A percentile compares a stretch with the other conserved stretches of the same genome.
phyloP scores from a whole-genome alignment of 2,113 vertebrate genomes.

The Hystrix brachyura region DNA sequence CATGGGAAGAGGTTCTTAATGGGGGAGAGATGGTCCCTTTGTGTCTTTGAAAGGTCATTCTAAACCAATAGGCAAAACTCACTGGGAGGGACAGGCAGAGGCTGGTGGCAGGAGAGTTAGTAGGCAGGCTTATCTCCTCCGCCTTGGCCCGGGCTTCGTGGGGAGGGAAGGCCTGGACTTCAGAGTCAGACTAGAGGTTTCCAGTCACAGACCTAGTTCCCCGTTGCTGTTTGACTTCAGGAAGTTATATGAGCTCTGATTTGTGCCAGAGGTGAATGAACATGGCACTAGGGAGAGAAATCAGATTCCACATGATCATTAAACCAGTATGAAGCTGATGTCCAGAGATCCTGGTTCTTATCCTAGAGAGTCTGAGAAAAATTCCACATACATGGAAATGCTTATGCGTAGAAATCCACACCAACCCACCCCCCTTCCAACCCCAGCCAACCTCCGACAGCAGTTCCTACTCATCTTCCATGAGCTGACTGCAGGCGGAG shows the following conservation, averaged over 20 bases:
- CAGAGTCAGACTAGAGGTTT: neutral
- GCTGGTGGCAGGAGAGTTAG: neutral
- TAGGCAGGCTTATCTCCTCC: neutral
- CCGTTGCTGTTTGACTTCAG: neutral
- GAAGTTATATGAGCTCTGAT: neutral
- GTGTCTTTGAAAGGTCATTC: conserved; percentile 1
- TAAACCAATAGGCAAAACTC: neutral
- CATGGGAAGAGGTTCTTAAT: neutral
- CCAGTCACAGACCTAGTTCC: neutral
- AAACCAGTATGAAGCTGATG: neutral
- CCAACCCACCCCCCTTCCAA: neutral
- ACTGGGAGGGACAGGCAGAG: neutral
- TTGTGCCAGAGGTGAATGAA: neutral
- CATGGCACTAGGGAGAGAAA: neutral
- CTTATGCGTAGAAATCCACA: neutral
- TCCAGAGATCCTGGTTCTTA: neutral
- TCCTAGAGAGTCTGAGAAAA: conserved; percentile 10
- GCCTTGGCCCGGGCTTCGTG: neutral
- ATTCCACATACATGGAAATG: neutral
- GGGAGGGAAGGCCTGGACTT: neutral
- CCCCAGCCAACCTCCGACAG: neutral
- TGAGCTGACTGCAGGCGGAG: neutral
- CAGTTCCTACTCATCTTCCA: neutral
- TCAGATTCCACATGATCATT: neutral
- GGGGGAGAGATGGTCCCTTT: neutral